Conservation (phyloP, 2,888 invertebrate species). For the Aplocera efformata region DNA sequence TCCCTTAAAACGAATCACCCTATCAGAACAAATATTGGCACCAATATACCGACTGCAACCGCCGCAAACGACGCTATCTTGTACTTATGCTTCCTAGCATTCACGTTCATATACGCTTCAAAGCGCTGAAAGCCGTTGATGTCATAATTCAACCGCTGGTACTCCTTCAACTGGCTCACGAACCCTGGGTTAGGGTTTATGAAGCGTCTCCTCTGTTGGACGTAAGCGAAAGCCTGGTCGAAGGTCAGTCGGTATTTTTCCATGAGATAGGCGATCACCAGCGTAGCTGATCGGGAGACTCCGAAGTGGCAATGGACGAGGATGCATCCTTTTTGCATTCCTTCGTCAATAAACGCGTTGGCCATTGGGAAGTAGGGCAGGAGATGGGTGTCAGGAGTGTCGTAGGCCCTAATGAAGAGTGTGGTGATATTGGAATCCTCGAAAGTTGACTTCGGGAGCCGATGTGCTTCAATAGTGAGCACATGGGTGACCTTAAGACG, state of each 20-base stretch:
- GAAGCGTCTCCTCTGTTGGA: constrained; percentile 91
- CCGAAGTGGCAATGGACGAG: constrained; percentile 98
- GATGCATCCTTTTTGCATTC: constrained; percentile 84
- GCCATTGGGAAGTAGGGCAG: constrained; percentile 73
- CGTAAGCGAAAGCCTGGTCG: constrained; percentile 92
- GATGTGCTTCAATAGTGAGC: constrained; percentile 68
- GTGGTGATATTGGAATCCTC: constrained; percentile 57
- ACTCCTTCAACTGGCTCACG: constrained; percentile 92
- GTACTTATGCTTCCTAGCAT: constrained; percentile 61
- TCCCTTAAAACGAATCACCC: constrained; percentile 37
- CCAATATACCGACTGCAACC: constrained; percentile 53
- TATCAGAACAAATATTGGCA: constrained; percentile 60
- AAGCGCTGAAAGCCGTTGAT: constrained; percentile 57
- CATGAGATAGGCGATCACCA: constrained; percentile 97
- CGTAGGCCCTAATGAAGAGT: constrained; percentile 73
- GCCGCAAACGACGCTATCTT: constrained; percentile 65
- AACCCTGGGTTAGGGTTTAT: constrained; percentile 98
- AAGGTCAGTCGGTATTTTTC: constrained; percentile 90
- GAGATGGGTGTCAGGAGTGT: constrained; percentile 66
- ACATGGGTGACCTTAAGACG: constrained; percentile 70
- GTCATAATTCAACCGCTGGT: constrained; percentile 57
- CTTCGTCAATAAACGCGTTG: constrained; percentile 76
- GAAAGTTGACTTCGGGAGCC: constrained; percentile 62
- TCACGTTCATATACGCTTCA: constrained; percentile 63
- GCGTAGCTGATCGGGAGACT: constrained; percentile 95